Conservation (phyloP, 2,797 vertebrate species). For the Lacerta viridis region DNA sequence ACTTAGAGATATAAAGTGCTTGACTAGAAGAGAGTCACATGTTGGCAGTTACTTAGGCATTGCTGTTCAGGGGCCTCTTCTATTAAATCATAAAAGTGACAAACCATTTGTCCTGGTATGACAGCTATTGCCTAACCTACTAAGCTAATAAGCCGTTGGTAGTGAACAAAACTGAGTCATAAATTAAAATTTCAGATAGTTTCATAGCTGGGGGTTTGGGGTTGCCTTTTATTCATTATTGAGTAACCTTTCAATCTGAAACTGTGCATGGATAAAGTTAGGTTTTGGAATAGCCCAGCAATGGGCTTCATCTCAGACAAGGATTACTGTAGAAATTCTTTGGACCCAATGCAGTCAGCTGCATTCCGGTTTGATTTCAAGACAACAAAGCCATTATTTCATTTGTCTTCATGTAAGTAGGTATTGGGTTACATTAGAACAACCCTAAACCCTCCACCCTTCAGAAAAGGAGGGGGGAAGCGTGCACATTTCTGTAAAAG, state of each 20-base stretch:
- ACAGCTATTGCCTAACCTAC: conserved; percentile 54
- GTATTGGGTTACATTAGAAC: not conserved
- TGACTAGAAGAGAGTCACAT: conserved; percentile 72
- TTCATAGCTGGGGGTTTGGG: conserved; percentile 57
- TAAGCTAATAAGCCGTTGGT: conserved; percentile 66
- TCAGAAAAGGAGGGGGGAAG: not conserved
- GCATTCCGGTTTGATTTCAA: accelerated
- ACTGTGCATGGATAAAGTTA: conserved; percentile 38
- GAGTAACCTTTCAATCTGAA: conserved; percentile 32
- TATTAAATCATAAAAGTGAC: conserved; percentile 77
- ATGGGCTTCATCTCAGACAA: not conserved
- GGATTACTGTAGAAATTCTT: not conserved
- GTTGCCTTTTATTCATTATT: conserved; percentile 51
- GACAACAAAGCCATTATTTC: not conserved
- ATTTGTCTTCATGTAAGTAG: not conserved
- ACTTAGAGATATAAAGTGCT: conserved; percentile 78
- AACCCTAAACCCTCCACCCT: not conserved
- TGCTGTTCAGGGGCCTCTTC: conserved; percentile 66
- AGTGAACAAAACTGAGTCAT: conserved; percentile 59
- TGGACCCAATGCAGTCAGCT: not conserved
- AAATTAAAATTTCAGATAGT: conserved; percentile 54
- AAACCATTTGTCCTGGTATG: conserved; percentile 65
- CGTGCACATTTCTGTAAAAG: not conserved
- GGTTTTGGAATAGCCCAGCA: conserved; percentile 23
- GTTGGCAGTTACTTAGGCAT: conserved; percentile 73